Evolutionary conservation across 2,113 vertebrate species (phyloP).

Genomic region (Manacus vitellinus): DNA sequence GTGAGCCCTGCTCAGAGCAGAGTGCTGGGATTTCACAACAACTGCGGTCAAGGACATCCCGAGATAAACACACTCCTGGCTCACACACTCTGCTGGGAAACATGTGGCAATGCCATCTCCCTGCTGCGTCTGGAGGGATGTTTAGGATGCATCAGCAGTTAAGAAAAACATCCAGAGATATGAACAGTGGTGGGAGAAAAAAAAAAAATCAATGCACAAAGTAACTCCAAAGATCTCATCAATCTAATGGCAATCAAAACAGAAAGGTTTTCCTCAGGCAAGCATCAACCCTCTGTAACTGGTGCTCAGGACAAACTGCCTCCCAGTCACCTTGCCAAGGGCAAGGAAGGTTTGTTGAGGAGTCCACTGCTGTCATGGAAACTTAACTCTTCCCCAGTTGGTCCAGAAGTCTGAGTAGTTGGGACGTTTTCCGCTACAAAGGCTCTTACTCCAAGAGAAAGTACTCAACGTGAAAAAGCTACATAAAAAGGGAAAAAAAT

Average conservation of each 20-base stretch:
- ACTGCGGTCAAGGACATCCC: neutral
- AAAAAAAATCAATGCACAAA: neutral
- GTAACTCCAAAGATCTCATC: neutral
- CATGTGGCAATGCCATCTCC: neutral
- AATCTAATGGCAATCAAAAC: neutral
- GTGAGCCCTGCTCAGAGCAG: rapidly evolving
- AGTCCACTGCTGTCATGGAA: neutral
- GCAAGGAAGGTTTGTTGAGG: neutral
- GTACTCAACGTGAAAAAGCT: neutral
- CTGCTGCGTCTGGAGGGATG: neutral
- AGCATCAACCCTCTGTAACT: neutral
- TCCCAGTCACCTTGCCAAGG: neutral
- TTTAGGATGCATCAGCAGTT: neutral
- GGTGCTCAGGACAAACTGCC: neutral
- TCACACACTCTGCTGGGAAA: neutral
- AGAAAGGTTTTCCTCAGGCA: neutral
- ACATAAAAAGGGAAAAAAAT: neutral
- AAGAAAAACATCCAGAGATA: neutral
- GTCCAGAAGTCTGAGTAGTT: neutral
- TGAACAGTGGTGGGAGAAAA: rapidly evolving
- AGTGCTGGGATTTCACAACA: rapidly evolving
- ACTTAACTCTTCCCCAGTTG: neutral
- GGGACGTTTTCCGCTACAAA: neutral
- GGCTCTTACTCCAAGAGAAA: neutral
- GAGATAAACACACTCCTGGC: neutral